A percentile compares a stretch with the other conserved stretches of the same genome.
These are phyloP conservation scores for Adelges cooleyi DNA, from an alignment of 1,140 invertebrate genomes.

Conservation along the genomic window DNA sequence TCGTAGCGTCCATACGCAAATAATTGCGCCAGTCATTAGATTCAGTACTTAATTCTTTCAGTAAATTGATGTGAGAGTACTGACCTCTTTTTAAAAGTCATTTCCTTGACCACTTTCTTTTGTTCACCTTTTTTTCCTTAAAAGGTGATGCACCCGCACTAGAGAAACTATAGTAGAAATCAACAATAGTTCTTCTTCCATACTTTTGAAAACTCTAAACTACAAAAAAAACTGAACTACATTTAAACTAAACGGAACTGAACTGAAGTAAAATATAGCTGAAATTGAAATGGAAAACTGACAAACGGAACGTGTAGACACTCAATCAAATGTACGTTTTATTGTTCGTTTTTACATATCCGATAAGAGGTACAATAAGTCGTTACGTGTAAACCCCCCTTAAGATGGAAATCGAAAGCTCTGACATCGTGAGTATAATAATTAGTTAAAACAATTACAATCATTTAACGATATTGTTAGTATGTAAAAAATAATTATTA, in stretches of 20 bases:
- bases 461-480: too few species aligned
- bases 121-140: not conserved
- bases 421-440: too few species aligned
- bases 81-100: not conserved
- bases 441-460: too few species aligned
- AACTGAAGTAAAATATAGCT: too few species aligned
- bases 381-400: too few species aligned
- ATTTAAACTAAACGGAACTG: too few species aligned
- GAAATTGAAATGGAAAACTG: not conserved
- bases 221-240: not conserved
- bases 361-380: not conserved
- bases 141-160: not conserved
- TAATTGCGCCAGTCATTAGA: constrained; percentile 16
- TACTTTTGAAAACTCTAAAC: not conserved
- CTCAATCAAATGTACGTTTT: not conserved
- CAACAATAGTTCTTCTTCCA: not conserved
- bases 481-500: too few species aligned
- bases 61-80: not conserved
- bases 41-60: not conserved
- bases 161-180: not conserved
- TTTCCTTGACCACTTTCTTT: not conserved
- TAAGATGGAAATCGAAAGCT: too few species aligned
- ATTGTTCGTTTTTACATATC: not conserved
- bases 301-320: not conserved
- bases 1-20: constrained; percentile 3